Evolutionary conservation across 2,888 invertebrate genomes (phyloP), one percentile per base, ranked within the genome.

Genomic region (Kuschelorhynchus macadamiae): DNA sequence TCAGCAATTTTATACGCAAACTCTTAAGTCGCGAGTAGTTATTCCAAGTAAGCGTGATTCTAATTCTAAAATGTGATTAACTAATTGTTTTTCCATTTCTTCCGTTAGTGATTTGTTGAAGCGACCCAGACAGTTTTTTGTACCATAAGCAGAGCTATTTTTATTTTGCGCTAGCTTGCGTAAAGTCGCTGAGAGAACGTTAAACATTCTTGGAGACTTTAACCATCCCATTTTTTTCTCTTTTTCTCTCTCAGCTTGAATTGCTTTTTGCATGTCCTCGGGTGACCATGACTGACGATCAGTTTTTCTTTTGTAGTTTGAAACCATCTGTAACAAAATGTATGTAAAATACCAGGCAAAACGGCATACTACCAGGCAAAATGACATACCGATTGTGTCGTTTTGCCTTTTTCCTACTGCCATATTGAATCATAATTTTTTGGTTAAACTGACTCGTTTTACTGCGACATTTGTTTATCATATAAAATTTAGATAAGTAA

Each of bases 41-140:
- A 59, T 9, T 4, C 59, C 59, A 47, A 59, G 47, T 4, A 59
- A 18, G 14, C 47, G 42, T 2, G 59, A 47, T 9, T 59, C 32
- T 16, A 47, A 20, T 1, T 59, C 59, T 16, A 59, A 20, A 14
- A 59, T 59, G 20, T 47, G 8, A 14, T 30, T 36, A 32, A 57
- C 57, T 7, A 42, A 18, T 8, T 9, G 4, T 33, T 53, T 32
- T 32, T 41, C 56, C 12, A 41, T 20, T 16, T 42, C 12, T 16
- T 56, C 41, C 8, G 42, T 9, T 18, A 56, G 25, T 3, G 14
- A 14, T 3, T 9, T 59, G 18, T 46, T 11, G 4, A 46, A 59
- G 7, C 12, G 30, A 5, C 59, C 46, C 9, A 59, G 16, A 16
- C 33, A 20, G 9, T 46, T 44, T 57, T 14, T 17, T 8, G 17